Evolutionary conservation across 2,888 invertebrate genomes (phyloP).

Genomic region (Dorcus parallelipipedus): DNA sequence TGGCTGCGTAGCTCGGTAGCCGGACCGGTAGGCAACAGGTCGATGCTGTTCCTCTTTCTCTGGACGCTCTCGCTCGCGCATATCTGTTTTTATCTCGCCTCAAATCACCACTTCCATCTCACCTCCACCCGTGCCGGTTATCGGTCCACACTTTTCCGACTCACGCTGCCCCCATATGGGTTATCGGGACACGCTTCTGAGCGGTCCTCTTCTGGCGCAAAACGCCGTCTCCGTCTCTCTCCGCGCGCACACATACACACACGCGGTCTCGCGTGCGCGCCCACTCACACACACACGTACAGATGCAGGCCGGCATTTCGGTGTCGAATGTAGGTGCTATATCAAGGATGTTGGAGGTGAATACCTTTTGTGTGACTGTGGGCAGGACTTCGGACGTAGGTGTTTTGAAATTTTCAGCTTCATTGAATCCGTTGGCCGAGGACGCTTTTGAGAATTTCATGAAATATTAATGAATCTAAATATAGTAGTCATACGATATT

Average conservation of each 20-base stretch:
- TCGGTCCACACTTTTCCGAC: slow-evolving; percentile 5
- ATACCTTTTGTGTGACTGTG: slow-evolving; percentile 31
- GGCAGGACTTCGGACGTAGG: slow-evolving; percentile 24
- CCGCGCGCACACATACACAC: neutral
- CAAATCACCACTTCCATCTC: slow-evolving; percentile 13
- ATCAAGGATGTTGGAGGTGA: slow-evolving; percentile 40
- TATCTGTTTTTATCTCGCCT: slow-evolving; percentile 16
- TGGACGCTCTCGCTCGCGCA: slow-evolving; percentile 22
- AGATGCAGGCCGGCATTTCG: slow-evolving; percentile 21
- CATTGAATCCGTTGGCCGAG: slow-evolving; percentile 15
- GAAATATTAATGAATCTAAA: neutral
- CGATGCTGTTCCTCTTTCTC: slow-evolving; percentile 54
- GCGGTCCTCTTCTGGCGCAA: neutral
- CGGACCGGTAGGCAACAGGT: slow-evolving; percentile 61
- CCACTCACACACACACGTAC: neutral
- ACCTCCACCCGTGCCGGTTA: slow-evolving; percentile 10
- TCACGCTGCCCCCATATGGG: slow-evolving; percentile 1
- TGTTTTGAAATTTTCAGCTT: slow-evolving; percentile 26
- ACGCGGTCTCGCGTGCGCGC: neutral
- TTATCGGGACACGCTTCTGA: slow-evolving; percentile 2
- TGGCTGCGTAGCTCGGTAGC: slow-evolving; percentile 50
- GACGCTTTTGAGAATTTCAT: neutral
- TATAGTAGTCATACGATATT: neutral
- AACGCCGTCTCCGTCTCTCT: neutral
- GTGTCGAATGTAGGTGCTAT: slow-evolving; percentile 40